Evolutionary conservation across 2,113 vertebrate species (phyloP).

Genomic region (Nycticryphes semicollaris): DNA sequence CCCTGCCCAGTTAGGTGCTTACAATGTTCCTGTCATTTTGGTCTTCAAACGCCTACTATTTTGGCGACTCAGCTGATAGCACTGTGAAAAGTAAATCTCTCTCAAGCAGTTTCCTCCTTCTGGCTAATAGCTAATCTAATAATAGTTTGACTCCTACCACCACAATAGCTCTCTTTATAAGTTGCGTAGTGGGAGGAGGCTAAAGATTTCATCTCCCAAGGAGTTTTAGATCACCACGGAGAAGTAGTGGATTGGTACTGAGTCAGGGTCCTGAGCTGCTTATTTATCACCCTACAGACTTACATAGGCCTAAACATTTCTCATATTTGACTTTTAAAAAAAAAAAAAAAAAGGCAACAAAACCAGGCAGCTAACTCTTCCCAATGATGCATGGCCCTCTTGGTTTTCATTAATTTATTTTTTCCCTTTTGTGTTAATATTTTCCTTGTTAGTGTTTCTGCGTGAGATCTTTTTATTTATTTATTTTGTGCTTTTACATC

Average conservation of each 20-base stretch:
- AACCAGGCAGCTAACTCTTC: not conserved
- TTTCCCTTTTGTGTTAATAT: not conserved
- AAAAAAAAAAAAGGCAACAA: not conserved
- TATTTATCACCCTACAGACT: not conserved
- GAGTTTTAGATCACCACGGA: too few relatives aligned
- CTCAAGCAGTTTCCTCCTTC: slow-evolving; percentile 45
- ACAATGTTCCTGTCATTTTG: slow-evolving; percentile 54
- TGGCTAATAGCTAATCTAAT: slow-evolving; percentile 60
- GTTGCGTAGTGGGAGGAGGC: not conserved
- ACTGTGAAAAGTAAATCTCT: slow-evolving; percentile 41
- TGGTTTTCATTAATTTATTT: not conserved
- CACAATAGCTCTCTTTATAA: slow-evolving; percentile 1
- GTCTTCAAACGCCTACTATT: slow-evolving; percentile 54
- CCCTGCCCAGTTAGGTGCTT: not conserved
- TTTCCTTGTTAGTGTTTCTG: slow-evolving; percentile 35
- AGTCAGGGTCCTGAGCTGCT: not conserved
- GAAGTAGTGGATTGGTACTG: not conserved
- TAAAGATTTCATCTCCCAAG: slow-evolving; percentile 1
- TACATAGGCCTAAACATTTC: not conserved
- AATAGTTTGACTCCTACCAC: slow-evolving; percentile 51
- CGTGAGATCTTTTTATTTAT: not conserved
- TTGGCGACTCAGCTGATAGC: slow-evolving; percentile 43
- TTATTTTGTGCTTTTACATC: slow-evolving; percentile 54
- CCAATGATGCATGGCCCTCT: fast-evolving
- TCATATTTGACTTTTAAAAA: not conserved